These are phyloP conservation scores for Brenthis ino DNA, from an alignment of 2,888 invertebrate species.

Conservation along the genomic window DNA sequence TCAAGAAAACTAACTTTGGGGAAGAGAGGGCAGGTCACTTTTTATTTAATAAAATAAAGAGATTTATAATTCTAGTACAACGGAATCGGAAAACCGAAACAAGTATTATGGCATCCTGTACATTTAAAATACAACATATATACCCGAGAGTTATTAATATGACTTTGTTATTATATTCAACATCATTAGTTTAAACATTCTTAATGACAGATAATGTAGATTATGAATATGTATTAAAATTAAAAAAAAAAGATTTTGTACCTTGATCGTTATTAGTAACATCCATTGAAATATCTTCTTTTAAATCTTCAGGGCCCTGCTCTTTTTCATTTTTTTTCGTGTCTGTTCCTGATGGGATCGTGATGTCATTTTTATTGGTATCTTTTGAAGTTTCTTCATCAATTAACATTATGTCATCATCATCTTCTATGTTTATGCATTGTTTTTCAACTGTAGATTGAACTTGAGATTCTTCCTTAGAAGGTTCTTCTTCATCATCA, in stretches of 20 bases:
- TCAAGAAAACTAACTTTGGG: no score
- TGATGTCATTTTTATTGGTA: conserved; percentile 25
- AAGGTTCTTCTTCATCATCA: conserved; percentile 66
- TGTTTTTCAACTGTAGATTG: conserved; percentile 47
- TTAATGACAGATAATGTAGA: no score
- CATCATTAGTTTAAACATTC: no score
- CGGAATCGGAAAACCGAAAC: no score
- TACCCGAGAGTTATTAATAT: no score
- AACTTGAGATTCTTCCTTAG: conserved; percentile 34
- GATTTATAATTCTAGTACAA: no score
- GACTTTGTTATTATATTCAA: no score
- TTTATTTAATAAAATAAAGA: no score
- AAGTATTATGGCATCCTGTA: no score
- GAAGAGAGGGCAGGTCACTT: no score
- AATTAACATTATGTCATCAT: conserved; percentile 74
- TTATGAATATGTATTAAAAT: no score
- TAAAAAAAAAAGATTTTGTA: background rate
- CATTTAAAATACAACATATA: no score
- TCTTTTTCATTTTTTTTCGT: conserved; percentile 39
- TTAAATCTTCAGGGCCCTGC: conserved; percentile 4
- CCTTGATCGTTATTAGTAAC: conserved; percentile 4
- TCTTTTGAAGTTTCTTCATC: conserved; percentile 56
- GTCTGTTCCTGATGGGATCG: conserved; percentile 28
- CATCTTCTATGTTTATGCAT: conserved; percentile 67
- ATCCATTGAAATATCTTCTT: background rate